Conservation (phyloP, 2,113 vertebrate species). For the Rana temporaria region DNA sequence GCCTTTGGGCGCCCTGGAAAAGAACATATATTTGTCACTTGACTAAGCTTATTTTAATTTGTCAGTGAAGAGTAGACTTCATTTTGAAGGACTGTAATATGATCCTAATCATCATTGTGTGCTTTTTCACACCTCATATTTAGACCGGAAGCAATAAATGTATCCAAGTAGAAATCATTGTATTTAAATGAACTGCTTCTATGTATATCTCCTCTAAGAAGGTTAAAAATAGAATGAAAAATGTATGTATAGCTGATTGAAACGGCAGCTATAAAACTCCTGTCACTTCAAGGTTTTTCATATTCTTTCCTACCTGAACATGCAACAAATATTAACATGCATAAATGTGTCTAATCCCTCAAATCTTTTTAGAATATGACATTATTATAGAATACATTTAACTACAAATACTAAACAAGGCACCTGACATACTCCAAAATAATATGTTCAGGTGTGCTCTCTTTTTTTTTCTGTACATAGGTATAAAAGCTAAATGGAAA, state of each 20-base stretch:
- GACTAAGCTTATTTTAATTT: conserved; percentile 37
- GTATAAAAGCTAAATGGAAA: too few species aligned
- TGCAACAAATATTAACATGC: too few species aligned
- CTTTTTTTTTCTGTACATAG: too few species aligned
- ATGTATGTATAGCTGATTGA: not conserved
- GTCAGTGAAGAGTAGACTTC: conserved; percentile 8
- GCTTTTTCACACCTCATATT: conserved; percentile 27
- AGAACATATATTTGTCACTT: conserved; percentile 20
- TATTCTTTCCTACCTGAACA: too few species aligned
- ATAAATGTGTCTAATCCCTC: too few species aligned
- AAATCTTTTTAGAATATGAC: too few species aligned
- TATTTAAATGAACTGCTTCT: not conserved
- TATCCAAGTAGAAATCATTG: not conserved
- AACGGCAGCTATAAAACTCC: not conserved
- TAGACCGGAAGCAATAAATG: conserved; percentile 8
- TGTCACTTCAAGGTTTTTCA: too few species aligned
- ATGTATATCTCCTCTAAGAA: not conserved
- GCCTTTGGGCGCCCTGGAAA: conserved; percentile 12
- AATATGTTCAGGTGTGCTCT: too few species aligned
- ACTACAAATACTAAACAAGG: too few species aligned
- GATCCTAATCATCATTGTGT: conserved; percentile 19
- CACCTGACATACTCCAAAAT: too few species aligned
- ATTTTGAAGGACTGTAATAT: conserved; percentile 4
- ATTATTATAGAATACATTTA: too few species aligned
- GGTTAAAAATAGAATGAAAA: not conserved